These are phyloP conservation scores for Eurosta solidaginis DNA, from an alignment of 1,140 invertebrate genomes.

Conservation along the genomic window DNA sequence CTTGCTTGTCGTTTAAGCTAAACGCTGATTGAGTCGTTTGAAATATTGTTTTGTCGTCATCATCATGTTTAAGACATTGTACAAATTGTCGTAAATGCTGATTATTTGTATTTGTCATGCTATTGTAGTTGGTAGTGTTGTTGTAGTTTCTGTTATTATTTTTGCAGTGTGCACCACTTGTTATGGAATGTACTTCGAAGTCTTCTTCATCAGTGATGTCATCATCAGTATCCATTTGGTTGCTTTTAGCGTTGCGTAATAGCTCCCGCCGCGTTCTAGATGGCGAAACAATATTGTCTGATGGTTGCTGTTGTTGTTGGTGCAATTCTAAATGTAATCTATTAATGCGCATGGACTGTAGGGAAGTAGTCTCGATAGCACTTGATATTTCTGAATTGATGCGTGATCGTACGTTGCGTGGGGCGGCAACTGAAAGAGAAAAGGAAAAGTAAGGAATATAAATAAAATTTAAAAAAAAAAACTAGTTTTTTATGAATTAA, in stretches of 20 bases:
- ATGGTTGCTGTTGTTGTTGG: neutral
- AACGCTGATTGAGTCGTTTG: too few relatives aligned
- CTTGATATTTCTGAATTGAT: neutral
- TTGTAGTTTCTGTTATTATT: constrained; percentile 21
- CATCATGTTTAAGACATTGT: neutral
- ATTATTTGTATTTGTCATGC: neutral
- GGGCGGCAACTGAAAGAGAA: neutral
- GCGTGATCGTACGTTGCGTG: neutral
- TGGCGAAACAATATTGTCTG: neutral
- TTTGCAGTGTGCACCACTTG: constrained; percentile 1
- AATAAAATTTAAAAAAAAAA: too few relatives aligned
- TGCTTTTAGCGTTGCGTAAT: neutral
- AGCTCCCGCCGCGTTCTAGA: neutral
- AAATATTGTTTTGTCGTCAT: constrained; percentile 34
- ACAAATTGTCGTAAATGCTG: neutral
- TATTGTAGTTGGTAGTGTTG: neutral
- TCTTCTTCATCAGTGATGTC: constrained; percentile 15
- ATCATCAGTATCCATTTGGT: neutral
- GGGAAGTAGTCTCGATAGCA: neutral
- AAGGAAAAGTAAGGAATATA: neutral
- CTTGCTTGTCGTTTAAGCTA: neutral
- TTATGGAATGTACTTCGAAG: constrained; percentile 27
- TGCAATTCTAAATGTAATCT: neutral
- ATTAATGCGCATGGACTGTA: neutral
- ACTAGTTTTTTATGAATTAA: too few relatives aligned